phyloP scores from a whole-genome alignment of 1,140 invertebrate species.

The Zaprionus inermis region DNA sequence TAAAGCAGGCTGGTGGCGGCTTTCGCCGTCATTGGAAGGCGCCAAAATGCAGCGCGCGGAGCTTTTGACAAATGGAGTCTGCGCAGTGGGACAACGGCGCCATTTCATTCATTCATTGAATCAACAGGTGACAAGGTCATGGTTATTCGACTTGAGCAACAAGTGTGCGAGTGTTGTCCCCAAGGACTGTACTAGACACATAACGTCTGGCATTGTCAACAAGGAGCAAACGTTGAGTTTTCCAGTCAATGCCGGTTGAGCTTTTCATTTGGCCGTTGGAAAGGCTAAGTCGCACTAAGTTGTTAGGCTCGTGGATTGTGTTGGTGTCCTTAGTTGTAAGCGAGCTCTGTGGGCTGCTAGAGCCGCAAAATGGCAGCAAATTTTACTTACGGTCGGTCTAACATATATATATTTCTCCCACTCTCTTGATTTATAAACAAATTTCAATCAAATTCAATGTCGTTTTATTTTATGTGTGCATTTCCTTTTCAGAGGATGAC shows the following conservation, averaged over 20 bases:
- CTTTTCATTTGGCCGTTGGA: conserved; percentile 31
- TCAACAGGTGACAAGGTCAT: conserved; percentile 76
- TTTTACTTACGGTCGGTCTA: not conserved
- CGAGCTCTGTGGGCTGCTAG: conserved; percentile 7
- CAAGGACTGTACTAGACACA: not conserved
- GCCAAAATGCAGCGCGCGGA: conserved; percentile 50
- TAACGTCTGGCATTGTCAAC: conserved; percentile 1
- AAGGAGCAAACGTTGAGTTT: not conserved
- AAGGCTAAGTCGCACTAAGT: not conserved
- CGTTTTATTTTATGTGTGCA: conserved; percentile 25
- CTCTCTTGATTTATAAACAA: not conserved
- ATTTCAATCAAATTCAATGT: conserved; percentile 11
- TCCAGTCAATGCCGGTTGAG: conserved; percentile 28
- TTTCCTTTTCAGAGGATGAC: conserved; percentile 86
- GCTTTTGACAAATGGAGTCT: conserved; percentile 51
- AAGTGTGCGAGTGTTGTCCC: conserved; percentile 35
- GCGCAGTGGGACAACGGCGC: conserved; percentile 34
- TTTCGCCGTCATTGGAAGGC: conserved; percentile 65
- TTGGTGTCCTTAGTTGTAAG: conserved; percentile 25
- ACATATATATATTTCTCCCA: not conserved
- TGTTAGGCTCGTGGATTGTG: not conserved
- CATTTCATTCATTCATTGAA: conserved; percentile 75
- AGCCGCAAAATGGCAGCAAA: conserved; percentile 37
- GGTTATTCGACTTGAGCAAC: conserved; percentile 41
- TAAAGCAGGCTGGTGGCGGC: conserved; percentile 40